Conservation (phyloP, 2,888 invertebrate genomes). For the Chrysomela aeneicollis region DNA sequence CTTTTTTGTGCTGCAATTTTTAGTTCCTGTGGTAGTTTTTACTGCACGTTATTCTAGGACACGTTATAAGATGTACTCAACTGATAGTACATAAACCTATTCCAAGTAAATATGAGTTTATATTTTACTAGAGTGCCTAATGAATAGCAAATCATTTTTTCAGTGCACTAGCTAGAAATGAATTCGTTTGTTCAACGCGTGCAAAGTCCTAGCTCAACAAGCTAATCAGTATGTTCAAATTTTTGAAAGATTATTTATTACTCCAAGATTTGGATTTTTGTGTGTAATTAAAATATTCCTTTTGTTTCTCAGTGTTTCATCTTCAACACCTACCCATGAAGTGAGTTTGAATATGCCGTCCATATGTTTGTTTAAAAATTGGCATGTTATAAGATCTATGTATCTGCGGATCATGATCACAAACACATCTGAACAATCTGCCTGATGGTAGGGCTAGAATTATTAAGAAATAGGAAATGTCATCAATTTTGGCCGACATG, state of each 20-base stretch:
- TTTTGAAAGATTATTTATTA: background rate
- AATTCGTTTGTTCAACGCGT: background rate
- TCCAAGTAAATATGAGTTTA: background rate
- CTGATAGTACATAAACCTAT: background rate
- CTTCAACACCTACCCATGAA: too few species aligned
- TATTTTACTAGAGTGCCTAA: background rate
- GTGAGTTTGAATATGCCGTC: too few species aligned
- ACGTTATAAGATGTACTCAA: background rate
- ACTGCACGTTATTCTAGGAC: too few species aligned
- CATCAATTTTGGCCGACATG: too few species aligned
- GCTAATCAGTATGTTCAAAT: background rate
- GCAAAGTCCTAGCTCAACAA: background rate
- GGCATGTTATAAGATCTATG: too few species aligned
- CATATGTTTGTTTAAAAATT: too few species aligned
- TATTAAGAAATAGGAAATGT: too few species aligned
- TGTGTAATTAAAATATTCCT: background rate
- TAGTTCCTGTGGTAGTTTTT: too few species aligned
- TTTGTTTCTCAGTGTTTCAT: background rate
- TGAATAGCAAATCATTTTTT: slow-evolving; percentile 1
- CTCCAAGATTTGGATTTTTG: background rate
- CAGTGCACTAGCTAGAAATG: background rate
- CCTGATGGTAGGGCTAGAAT: too few species aligned
- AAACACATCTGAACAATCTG: too few species aligned
- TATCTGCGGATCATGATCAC: too few species aligned
- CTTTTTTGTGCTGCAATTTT: too few species aligned